Base-by-base conservation (phyloP, 2,113 vertebrate genomes). In the Eulemur rufifrons region DNA sequence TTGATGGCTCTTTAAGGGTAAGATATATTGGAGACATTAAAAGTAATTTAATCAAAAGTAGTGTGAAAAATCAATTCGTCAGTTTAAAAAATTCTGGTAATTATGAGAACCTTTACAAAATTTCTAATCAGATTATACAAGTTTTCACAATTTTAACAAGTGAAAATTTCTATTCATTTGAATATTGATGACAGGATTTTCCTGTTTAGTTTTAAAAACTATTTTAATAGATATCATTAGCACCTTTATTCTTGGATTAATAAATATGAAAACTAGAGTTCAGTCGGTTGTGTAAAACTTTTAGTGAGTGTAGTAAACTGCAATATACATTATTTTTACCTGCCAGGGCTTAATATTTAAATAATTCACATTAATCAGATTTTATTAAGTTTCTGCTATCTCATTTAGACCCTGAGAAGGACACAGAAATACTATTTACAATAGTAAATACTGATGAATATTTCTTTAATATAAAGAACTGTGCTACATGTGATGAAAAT, bases 311-410 rank as follows among this genome's bases (percentile, higher is more conserved):
- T 50, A 42, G 0, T 50, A 42, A 18, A 42, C 25, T 86, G 17
- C 13, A 86, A 42, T n/a, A 11, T 8, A 54, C 66, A 59, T 32
- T 82, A 45, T 39, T 71, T 96, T 63, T 63, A 83, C 18, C 82
- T 82, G 17, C 4, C 34, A 45, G 77, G 18, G 83, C 4, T 87
- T 68, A 94, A 45, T 77, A 91, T 76, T 94, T 91, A 94, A 82
- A 47, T 82, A 69, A 27, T 61, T 87, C 23, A 69, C 4, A 4
- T 69, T 76, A 76, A 74, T 13, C 5, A 94, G 66, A 14, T 61
- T 86, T 61, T 52, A 34, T 76, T 77, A 91, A 71, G 76, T 64
- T 93, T 32, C 63, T 71, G 20, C 11, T 9, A 0, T 69, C 6
- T 29, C 29, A 45, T 74, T 85, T 90, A 81, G n/a, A 73, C 8